Base-by-base conservation (phyloP, 2,888 invertebrate genomes). In the Ophion costatus region DNA sequence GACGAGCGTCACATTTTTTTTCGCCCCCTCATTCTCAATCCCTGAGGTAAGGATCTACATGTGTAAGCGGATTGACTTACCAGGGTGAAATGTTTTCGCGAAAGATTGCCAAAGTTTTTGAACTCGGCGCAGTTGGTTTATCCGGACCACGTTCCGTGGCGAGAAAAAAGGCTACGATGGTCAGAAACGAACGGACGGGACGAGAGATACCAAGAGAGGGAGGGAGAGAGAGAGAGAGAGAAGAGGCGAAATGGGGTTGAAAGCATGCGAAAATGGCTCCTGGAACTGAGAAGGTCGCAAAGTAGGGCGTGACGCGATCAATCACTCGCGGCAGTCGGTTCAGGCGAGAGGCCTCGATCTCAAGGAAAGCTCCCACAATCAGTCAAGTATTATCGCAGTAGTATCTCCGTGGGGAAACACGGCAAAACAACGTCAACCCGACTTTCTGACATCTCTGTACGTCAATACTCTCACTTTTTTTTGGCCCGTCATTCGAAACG, bases 281-380 rank as follows among this genome's bases (percentile, higher is more conserved):
- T n/a, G 67, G 66, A 22, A 69, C 20, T 22, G 20, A 24, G 70
- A 64, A 64, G 66, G 61, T 61, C 81, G 76, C 81, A 57, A 82
- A 82, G 66, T 79, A 80, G 78, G 84, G 84, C 87, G 80, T 80
- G 79, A 78, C 80, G 64, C 80, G 85, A 89, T 89, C 89, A 84
- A 88, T 89, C 87, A 87, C 83, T 87, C 84, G 75, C 80, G 70
- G 69, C 70, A 88, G 87, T 83, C 83, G 87, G 79, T 88, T 85
- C 86, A 87, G 85, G 87, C 84, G 83, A 84, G 82, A 83, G 84
- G 85, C 73, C 79, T 71, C 76, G 79, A 82, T 86, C 83, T 83
- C 79, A 78, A 84, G 82, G 80, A 38, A 84, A 83, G 82, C 88
- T 88, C 88, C 38, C 38, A 38, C 38, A 38, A 38, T 89, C 88